Base-by-base conservation (phyloP, 30 jellyfish, hydroid and myxozoan genomes). In the Sanderia malayensis region DNA sequence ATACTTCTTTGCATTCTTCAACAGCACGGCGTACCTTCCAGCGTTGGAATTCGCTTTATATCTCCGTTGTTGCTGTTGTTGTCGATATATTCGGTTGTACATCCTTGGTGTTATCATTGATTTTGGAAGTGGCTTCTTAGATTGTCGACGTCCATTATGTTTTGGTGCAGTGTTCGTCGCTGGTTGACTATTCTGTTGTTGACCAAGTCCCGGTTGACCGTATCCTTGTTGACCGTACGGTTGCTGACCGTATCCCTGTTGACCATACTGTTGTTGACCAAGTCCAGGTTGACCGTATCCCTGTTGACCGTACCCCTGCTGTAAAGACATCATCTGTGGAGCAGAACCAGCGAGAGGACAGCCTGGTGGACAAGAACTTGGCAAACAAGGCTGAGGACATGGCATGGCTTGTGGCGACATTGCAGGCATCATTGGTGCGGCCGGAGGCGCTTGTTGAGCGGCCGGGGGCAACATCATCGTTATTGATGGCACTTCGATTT, bases 311-410 rank as follows among this genome's bases (percentile, higher is more conserved):
- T 65, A 33, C 24, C 22, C 69, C 29, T 80, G 84, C 19, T 24
- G 84, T 21, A 73, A 77, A 85, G 68, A 30, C 75, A 68, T 52
- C 80, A 26, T 46, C 61, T 88, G 37, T 67, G 63, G 46, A 53
- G 11, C 61, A 32, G 67, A 80, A 6, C 84, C 68, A 18, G 82
- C 37, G 41, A 71, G 96, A 1, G 83, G 89, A 61, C 97, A 89
- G 2, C 96, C 94, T 4, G 80, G 90, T 29, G 97, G 97, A 29
- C 97, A 89, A 21, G 76, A 29, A 18, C 80, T 23, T 25, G 79
- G 74, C 32, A 49, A 85, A 61, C 97, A 89, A 0, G 94, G 89
- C 34, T 59, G 95, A 1, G 97, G 95, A 55, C 97, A 89, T 11
- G 82, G 84, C 95, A 76, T 60, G 84, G 76, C 57, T 65, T 21